A percentile compares a stretch with the other conserved stretches of the same genome.
Evolutionary conservation across 2,113 vertebrate genomes (phyloP).

Genomic region (Murina feae): DNA sequence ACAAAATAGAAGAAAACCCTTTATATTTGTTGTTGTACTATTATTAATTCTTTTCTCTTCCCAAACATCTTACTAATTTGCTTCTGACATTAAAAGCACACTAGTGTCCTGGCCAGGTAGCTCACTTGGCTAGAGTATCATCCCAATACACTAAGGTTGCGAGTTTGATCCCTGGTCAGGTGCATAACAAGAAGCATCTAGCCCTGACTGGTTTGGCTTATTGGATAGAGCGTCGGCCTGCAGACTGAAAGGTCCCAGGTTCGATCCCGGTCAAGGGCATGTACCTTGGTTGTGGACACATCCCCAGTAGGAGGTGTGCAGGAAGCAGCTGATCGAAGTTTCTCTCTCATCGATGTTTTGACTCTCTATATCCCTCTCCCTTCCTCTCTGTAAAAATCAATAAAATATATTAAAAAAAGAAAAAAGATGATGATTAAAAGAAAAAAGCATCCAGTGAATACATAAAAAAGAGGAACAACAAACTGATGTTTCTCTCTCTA

Average conservation of each 20-base stretch:
- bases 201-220: too few species aligned
- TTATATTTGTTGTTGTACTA: not conserved
- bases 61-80: not conserved
- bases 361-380: too few species aligned
- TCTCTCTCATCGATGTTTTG: too few species aligned
- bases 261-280: too few species aligned
- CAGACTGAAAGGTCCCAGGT: too few species aligned
- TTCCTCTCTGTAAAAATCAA: too few species aligned
- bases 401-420: too few species aligned
- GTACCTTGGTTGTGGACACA: too few species aligned
- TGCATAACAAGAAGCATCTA: not conserved
- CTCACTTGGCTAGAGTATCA: not conserved
- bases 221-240: too few species aligned
- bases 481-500: not conserved
- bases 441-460: not conserved
- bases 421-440: too few species aligned
- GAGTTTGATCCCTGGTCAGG: not conserved
- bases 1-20: not conserved
- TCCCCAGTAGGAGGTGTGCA: too few species aligned
- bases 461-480: not conserved
- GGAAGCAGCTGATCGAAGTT: too few species aligned
- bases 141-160: not conserved
- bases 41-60: not conserved
- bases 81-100: not conserved
- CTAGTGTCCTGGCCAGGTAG: not conserved